A percentile compares a stretch with the other conserved stretches of the same genome.
Evolutionary conservation across 2,888 invertebrate genomes (phyloP).

Genomic region (Eupithecia centaureata): DNA sequence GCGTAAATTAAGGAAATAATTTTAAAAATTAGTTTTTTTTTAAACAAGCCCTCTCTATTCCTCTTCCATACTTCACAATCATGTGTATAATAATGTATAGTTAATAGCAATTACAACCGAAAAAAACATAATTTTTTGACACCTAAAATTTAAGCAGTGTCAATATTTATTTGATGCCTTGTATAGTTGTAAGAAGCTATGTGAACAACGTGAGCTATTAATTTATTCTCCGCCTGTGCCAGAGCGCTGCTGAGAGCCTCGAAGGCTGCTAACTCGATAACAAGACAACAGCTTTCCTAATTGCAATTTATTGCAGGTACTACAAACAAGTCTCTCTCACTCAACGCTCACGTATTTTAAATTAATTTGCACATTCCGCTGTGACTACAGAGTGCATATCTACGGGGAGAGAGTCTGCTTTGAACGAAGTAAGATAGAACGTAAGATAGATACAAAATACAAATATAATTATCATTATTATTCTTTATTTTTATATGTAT

Average conservation of each 20-base stretch:
- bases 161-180: neutral
- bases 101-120: too few species aligned
- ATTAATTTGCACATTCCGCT: conserved; percentile 79
- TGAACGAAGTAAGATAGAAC: conserved; percentile 14
- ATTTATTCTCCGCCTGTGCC: conserved; percentile 64
- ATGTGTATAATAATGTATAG: too few species aligned
- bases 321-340: conserved; percentile 79
- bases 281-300: conserved; percentile 83
- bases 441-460: neutral
- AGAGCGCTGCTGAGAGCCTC: conserved; percentile 67
- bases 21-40: too few species aligned
- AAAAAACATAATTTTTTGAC: too few species aligned
- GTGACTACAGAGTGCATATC: conserved; percentile 54
- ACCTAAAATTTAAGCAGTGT: neutral
- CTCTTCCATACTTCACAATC: neutral
- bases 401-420: conserved; percentile 47
- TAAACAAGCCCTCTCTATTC: neutral
- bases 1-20: too few species aligned
- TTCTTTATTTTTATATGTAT: too few species aligned
- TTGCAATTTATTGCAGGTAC: conserved; percentile 84
- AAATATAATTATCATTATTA: too few species aligned
- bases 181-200: conserved; percentile 11
- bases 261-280: conserved; percentile 82
- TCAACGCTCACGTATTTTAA: conserved; percentile 81
- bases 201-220: conserved; percentile 63